Conservation (phyloP, 2,113 vertebrate species). For the Suricata suricatta region DNA sequence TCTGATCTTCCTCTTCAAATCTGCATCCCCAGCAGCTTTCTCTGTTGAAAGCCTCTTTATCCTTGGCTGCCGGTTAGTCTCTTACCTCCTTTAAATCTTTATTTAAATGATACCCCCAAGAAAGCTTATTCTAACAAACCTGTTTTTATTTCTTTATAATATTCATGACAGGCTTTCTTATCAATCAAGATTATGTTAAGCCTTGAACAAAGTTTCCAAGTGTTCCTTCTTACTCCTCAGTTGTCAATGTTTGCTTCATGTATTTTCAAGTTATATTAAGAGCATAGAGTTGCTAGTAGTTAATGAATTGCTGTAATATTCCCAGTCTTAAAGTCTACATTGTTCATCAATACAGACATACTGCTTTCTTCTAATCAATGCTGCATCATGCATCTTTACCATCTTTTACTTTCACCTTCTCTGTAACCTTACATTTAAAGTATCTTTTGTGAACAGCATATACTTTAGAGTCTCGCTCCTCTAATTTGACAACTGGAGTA, state of each 20-base stretch:
- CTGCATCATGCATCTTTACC: neutral
- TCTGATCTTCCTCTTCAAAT: neutral
- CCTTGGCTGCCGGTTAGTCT: neutral
- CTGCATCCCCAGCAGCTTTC: neutral
- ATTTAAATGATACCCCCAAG: neutral
- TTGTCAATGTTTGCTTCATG: neutral
- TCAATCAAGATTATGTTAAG: neutral
- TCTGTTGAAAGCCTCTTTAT: neutral
- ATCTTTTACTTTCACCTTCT: neutral
- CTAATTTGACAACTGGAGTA: neutral
- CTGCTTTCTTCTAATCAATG: neutral
- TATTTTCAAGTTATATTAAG: slow-evolving; percentile 19
- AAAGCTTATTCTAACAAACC: neutral
- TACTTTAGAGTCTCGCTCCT: neutral
- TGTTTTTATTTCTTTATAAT: neutral
- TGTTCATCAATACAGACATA: neutral
- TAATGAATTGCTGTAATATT: neutral
- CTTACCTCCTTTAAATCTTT: neutral
- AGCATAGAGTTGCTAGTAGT: neutral
- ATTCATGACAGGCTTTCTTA: neutral
- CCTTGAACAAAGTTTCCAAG: neutral
- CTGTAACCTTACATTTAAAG: neutral
- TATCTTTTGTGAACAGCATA: neutral
- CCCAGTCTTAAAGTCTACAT: neutral
- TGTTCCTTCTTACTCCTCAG: neutral